Evolutionary conservation across 2,888 invertebrate genomes (phyloP).

Genomic region (Panopea generosa): DNA sequence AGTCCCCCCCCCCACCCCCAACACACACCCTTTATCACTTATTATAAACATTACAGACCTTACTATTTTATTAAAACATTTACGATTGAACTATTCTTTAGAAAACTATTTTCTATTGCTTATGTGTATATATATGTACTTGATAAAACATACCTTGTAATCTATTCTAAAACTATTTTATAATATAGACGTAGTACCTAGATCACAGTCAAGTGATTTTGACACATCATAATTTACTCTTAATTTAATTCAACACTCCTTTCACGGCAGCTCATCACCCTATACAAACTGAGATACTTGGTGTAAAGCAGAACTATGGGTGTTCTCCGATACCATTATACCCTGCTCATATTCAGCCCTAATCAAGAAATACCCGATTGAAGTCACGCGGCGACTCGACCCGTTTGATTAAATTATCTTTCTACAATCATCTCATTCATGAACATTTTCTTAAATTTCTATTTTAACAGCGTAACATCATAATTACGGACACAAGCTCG

Average conservation of each 20-base stretch:
- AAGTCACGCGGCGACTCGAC: constrained; percentile 50
- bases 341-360: constrained; percentile 42
- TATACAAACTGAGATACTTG: background rate
- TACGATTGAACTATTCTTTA: no score
- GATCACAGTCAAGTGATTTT: no score
- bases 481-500: constrained; percentile 44
- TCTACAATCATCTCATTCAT: constrained; percentile 40
- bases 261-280: background rate
- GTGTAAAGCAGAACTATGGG: constrained; percentile 22
- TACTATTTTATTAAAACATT: no score
- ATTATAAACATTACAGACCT: no score
- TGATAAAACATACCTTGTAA: no score
- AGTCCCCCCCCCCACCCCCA: no score
- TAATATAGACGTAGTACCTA: background rate
- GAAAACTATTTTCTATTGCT: no score
- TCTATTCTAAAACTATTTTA: no score
- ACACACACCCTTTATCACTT: no score
- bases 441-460: constrained; percentile 38
- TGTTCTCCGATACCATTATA: constrained; percentile 42
- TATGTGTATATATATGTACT: no score
- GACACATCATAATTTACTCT: background rate
- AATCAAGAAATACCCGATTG: constrained; percentile 26
- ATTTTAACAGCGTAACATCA: constrained; percentile 38
- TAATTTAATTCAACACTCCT: background rate
- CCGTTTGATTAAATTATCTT: constrained; percentile 64